A percentile compares a stretch with the other conserved stretches of the same genome.
These are phyloP conservation scores for Microtus ochrogaster DNA, from an alignment of 2,113 vertebrate genomes.

Conservation along the genomic window DNA sequence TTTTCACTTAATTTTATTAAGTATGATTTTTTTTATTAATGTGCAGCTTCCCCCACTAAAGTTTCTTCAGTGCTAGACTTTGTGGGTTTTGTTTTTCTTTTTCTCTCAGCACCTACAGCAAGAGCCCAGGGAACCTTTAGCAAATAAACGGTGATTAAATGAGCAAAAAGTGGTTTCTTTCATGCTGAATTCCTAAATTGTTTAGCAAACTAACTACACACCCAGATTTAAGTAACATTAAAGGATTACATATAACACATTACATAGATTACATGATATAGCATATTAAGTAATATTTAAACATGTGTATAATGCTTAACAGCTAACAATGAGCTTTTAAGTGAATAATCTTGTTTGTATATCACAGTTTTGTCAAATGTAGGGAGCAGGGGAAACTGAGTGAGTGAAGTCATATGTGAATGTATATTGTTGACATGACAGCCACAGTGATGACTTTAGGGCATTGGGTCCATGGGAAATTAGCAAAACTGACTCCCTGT, in stretches of 20 bases:
- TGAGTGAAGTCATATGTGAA: neutral
- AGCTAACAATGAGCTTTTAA: slow-evolving; percentile 21
- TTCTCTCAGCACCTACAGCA: neutral
- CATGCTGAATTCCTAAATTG: neutral
- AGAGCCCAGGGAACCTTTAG: neutral
- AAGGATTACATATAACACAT: neutral
- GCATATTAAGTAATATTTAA: neutral
- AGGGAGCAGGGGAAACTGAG: neutral
- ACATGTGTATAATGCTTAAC: neutral
- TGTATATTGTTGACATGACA: neutral
- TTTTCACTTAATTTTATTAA: neutral
- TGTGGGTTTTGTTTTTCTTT: neutral
- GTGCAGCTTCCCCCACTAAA: neutral
- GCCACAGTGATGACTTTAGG: neutral
- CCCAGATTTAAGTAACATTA: neutral
- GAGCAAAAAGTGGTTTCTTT: neutral
- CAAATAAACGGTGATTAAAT: neutral
- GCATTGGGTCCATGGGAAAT: neutral
- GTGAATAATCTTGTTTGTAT: neutral
- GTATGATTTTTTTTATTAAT: neutral
- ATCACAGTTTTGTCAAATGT: slow-evolving; percentile 7
- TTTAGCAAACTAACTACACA: neutral
- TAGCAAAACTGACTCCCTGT: neutral
- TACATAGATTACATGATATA: neutral
- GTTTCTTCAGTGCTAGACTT: neutral